Evolutionary conservation across 2,888 invertebrate genomes (phyloP), one percentile per base, ranked within the genome.

Genomic region (Megastigmus dorsalis): DNA sequence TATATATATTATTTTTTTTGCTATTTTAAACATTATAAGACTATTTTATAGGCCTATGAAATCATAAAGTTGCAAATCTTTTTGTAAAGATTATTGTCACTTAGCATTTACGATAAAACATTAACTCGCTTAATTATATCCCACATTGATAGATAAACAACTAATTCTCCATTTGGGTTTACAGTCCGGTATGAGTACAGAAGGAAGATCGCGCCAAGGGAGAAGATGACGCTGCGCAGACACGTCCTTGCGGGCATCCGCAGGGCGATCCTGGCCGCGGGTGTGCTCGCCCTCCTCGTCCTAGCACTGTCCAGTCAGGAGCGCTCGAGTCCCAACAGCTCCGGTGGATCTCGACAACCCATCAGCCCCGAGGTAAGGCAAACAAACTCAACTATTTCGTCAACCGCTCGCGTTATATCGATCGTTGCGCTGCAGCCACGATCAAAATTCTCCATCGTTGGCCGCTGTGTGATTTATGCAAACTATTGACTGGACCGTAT

Each of bases 161-260:
- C n/a, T 50, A 2, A 7, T n/a, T 28, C 1, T 50, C n/a, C 0
- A 1, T 59, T 26, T 33, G 65, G 67, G 69, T 50, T 80, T 79
- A 1, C 84, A 87, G 87, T 86, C 74, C 86, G 88, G 77, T 86
- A 88, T 88, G 88, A 88, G 79, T 86, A 84, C 84, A 81, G 84
- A 78, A 85, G 85, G 76, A 81, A 80, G 78, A 67, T 13, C 41
- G 10, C 2, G 13, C 30, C 68, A 43, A 79, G 83, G 77, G 87
- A 88, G 78, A 87, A 88, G 88, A 88, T 88, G 88, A 88, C 87
- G 79, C 78, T 84, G 78, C 86, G 87, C 79, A 83, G 88, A 71
- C 84, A 86, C 76, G 82, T 87, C 79, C 84, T 87, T 79, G 84
- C 86, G 55, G 86, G 83, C 57, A 78, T 87, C 72, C 86, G 85